Base-by-base conservation (phyloP, 2,888 invertebrate genomes). In the Chrysomela aeneicollis region DNA sequence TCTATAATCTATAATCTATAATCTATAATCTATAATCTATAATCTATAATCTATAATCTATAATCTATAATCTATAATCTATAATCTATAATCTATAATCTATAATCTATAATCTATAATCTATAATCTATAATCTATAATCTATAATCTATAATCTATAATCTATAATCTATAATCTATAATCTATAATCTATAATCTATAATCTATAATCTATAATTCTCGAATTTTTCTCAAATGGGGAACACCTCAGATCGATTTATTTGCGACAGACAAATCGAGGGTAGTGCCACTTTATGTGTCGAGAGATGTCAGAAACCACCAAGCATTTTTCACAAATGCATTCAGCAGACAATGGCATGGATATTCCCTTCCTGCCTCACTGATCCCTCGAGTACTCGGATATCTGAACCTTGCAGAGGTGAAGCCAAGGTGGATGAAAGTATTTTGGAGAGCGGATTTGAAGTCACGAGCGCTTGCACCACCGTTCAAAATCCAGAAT, bases 401-500 rank as follows among this genome's bases (percentile, higher is more conserved):
- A 0, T 73, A 77, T 26, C 66, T 76, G 8, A 72, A 74, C 58
- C 42, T 32, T 9, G 69, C 73, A 5, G 37, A 32, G 46, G 63
- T 76, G 46, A 72, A 71, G 0, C 66, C 68, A 10, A 71, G 73
- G 35, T 67, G 73, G 63, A 60, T 63, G 32, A 64, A 22, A 30
- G 73, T 72, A 4, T 78, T 75, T 59, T 79, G 78, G 76, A 46
- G 72, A 68, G 62, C 75, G 12, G 77, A 78, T 46, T 64, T 78
- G n/a, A 73, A 67, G 62, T 8, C 58, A 8, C 59, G 78, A 49
- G 83, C 82, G 9, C 1, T 67, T 30, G 67, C 37, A 12, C 53
- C 60, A 1, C 63, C 66, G 0, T 66, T 66, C 49, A 63, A 59
- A 15, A 63, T 71, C n/a, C 60, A 61, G 12, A 69, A 69, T 37